phyloP scores from a whole-genome alignment of 1,140 invertebrate genomes.

The Drosophila sturtevanti region DNA sequence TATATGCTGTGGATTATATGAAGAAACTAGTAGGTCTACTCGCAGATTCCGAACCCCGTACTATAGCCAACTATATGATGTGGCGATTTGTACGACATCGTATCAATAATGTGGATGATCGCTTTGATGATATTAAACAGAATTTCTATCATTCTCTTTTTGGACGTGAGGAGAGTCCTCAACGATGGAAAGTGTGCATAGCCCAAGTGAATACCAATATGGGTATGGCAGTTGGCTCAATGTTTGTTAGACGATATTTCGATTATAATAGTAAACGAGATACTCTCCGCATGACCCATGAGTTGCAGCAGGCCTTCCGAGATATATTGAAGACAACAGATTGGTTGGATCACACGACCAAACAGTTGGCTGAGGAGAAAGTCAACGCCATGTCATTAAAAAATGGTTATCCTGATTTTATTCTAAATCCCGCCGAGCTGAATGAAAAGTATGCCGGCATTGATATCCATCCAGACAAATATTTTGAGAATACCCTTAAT shows the following conservation, averaged over 20 bases:
- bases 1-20: constrained; percentile 83
- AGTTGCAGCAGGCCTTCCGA: constrained; percentile 93
- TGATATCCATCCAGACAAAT: constrained; percentile 89
- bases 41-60: constrained; percentile 80
- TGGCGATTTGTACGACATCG: constrained; percentile 94
- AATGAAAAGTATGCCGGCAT: constrained; percentile 91
- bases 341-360: constrained; percentile 94
- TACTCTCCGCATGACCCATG: constrained; percentile 94
- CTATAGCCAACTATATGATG: constrained; percentile 88
- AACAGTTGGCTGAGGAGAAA: constrained; percentile 91
- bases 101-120: constrained; percentile 92
- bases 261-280: constrained; percentile 91
- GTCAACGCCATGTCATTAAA: constrained; percentile 92
- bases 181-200: constrained; percentile 95
- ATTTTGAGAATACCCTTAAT: constrained; percentile 95
- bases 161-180: constrained; percentile 92
- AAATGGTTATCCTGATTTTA: constrained; percentile 96
- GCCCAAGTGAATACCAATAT: constrained; percentile 91
- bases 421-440: constrained; percentile 88
- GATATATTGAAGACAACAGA: constrained; percentile 91
- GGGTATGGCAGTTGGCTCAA: constrained; percentile 96
- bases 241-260: constrained; percentile 96
- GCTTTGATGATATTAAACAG: constrained; percentile 88
- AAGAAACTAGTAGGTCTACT: constrained; percentile 83
- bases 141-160: constrained; percentile 89